Evolutionary conservation across 1,140 invertebrate genomes (phyloP), one percentile per base, ranked within the genome.

Genomic region (Brachystomella parvula): DNA sequence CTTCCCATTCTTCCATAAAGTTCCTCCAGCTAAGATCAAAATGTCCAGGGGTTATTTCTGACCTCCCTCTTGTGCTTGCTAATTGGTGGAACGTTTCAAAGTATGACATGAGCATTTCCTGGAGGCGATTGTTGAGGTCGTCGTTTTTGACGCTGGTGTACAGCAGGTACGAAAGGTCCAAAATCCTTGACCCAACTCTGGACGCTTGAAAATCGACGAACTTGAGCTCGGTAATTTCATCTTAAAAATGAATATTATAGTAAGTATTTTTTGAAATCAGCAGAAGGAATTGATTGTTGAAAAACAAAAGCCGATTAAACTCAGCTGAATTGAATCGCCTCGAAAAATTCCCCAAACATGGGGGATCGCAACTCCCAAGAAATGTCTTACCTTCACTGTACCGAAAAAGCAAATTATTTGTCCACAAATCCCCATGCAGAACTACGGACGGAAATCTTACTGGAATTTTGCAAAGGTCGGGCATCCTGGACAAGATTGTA

Each of bases 371-470:
- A 6, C 2, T 62, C n/a, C 28, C 9, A 60, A 60, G 31, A 21
- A 12, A 32, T 32, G 32, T n/a, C 47, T 53, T 35, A 21, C 44
- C n/a, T 9, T 24, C 15, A 44, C 61, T 47, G 28, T 62, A 53
- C 19, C n/a, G 35, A 39, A 67, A 67, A 12, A 67, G 19, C 2
- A 67, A 26, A 63, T 67, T 67, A 47, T 67, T 67, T 12, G 30
- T 67, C 65, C 65, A 67, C 2, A n/a, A 44, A 62, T 67, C 65
- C 12, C 65, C 65, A 57, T 63, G 65, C 9, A 29, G 47, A 47
- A 67, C 61, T n/a, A 67, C 65, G 12, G 29, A 31, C 9, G 65
- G 65, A n/a, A 31, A 66, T 12, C 56, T 47, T 32, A 31, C 56
- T 12, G 64, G 33, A 39, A 65, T 31, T 0, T 24, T 21, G 1